Evolutionary conservation across 2,888 invertebrate species (phyloP).

Genomic region (Saturnia pavonia): DNA sequence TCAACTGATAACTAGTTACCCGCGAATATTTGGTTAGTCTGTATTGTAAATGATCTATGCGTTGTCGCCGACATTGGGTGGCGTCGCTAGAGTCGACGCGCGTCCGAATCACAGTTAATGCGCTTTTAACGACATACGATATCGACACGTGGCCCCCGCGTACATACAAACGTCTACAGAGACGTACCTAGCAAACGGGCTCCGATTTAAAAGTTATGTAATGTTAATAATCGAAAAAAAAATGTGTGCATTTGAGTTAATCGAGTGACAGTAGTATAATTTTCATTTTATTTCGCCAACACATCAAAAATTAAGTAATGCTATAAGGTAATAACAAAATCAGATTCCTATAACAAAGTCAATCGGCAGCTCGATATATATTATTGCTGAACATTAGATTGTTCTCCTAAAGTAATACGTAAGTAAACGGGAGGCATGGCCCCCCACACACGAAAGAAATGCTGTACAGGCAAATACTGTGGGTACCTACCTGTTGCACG

Average conservation of each 20-base stretch:
- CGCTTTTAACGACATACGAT: constrained; percentile 60
- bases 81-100: constrained; percentile 21
- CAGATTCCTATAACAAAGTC: too few species aligned
- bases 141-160: constrained; percentile 48
- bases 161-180: constrained; percentile 17
- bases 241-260: too few species aligned
- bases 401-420: too few species aligned
- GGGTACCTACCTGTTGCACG: constrained; percentile 17
- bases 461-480: constrained; percentile 7
- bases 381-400: neutral
- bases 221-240: neutral
- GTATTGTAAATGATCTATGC: constrained; percentile 19
- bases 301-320: too few species aligned
- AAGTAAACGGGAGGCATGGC: neutral
- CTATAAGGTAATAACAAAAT: too few species aligned
- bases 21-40: neutral
- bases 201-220: neutral
- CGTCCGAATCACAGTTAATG: constrained; percentile 54
- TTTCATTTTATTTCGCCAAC: too few species aligned
- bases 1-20: neutral
- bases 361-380: neutral
- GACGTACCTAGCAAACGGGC: neutral
- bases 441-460: neutral
- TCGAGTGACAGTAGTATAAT: too few species aligned
- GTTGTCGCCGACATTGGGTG: constrained; percentile 18